A percentile compares a stretch with the other conserved stretches of the same genome.
Evolutionary conservation across 2,113 vertebrate genomes (phyloP).

Genomic region (Saguinus midas): DNA sequence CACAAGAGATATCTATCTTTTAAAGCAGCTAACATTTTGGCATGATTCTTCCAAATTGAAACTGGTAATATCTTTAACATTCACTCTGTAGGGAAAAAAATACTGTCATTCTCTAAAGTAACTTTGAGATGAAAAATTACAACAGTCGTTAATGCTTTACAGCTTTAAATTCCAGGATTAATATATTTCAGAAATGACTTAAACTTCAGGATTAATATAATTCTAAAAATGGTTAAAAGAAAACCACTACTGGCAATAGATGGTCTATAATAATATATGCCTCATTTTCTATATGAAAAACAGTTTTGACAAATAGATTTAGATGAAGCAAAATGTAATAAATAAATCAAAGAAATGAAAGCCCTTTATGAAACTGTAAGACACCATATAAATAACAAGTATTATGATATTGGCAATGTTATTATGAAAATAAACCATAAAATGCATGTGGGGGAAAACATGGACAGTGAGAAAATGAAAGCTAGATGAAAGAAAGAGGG

Average conservation of each 20-base stretch:
- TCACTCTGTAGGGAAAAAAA: not conserved
- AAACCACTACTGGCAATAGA: constrained; percentile 14
- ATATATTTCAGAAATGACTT: constrained; percentile 49
- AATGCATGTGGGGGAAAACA: constrained; percentile 5
- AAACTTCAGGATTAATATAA: constrained; percentile 51
- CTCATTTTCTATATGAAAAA: constrained; percentile 39
- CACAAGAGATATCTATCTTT: not conserved
- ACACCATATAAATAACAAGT: constrained; percentile 41
- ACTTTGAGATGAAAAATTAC: constrained; percentile 1
- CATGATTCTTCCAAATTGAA: not conserved
- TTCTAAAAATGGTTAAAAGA: constrained; percentile 51
- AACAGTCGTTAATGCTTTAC: not conserved
- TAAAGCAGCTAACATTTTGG: not conserved
- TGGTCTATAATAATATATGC: not conserved
- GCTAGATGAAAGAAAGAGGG: not conserved
- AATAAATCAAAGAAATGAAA: constrained; percentile 45
- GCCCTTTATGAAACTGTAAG: constrained; percentile 47
- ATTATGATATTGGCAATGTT: constrained; percentile 28
- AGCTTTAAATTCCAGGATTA: constrained; percentile 34
- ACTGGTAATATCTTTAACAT: not conserved
- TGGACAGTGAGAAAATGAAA: constrained; percentile 39
- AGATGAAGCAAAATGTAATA: constrained; percentile 38
- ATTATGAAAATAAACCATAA: constrained; percentile 39
- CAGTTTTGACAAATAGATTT: constrained; percentile 41
- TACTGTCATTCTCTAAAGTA: not conserved